Base-by-base conservation (phyloP, 2,888 invertebrate genomes). In the Chirona hameri region DNA sequence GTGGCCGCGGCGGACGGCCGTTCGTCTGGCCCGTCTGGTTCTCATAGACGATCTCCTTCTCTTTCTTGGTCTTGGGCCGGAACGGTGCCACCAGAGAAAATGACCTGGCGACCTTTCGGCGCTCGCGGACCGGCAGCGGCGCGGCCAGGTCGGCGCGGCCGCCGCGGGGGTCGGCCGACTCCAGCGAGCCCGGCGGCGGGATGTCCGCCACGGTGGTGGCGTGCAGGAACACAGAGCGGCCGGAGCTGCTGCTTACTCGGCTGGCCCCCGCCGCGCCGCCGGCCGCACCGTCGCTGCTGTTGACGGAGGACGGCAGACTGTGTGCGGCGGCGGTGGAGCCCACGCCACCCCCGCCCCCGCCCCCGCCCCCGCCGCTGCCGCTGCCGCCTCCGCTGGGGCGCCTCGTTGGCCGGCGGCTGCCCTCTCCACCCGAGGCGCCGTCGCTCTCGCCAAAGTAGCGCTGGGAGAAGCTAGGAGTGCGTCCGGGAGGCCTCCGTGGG, bases 151-250 rank as follows among this genome's bases (percentile, higher is more conserved):
- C 46, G 48, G 69, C 82, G 15, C 83, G 82, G 52, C 83, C 82
- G 39, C 82, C 82, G n/a, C 82, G 79, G 24, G 81, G 69, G 21
- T 79, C 83, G 10, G 69, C 76, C 55, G 83, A 55, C 52, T 82
- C 82, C 69, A 82, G 84, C 31, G 83, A 21, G 55, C 82, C 83
- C 24, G 85, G 83, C 21, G 85, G 84, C 27, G 86, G 86, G 79
- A 86, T 86, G 83, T 86, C 86, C 12, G 86, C 86, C 24, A 86
- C 86, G 10, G 86, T 85, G 15, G 86, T 85, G 31, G 86, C 86
- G 82, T 86, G 86, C 18, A 86, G 83, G 83, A 85, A 86, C n/a
- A 86, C 86, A 1, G 86, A 86, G 46, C 85, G 83, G 82, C 85
- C 84, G 72, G 84, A 81, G 65, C 72, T 15, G 79, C 57, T 31